Conservation (phyloP, 1,140 invertebrate genomes). For the Zeugodacus cucurbitae region DNA sequence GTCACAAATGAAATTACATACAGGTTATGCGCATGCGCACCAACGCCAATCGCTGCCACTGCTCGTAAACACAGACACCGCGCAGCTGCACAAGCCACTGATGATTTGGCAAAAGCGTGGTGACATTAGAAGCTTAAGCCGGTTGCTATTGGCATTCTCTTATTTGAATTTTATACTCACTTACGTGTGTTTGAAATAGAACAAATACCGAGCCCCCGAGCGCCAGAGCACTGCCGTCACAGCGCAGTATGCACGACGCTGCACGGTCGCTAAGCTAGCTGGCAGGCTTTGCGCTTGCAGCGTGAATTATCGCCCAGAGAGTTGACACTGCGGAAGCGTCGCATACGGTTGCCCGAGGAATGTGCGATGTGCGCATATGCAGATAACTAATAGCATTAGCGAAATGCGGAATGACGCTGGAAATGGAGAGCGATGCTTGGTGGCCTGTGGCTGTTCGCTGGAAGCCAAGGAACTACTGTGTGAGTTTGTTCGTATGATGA, state of each 20-base stretch:
- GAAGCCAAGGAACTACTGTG: constrained; percentile 1
- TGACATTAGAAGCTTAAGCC: too few species aligned
- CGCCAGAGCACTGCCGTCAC: neutral
- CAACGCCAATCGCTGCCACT: neutral
- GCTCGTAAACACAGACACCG: too few species aligned
- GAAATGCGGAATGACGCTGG: neutral
- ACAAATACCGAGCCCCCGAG: neutral
- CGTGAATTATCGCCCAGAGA: neutral
- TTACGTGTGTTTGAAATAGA: neutral
- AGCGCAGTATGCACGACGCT: neutral
- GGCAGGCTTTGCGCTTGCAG: neutral
- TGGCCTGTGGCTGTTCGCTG: too few species aligned
- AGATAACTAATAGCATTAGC: constrained; percentile 27
- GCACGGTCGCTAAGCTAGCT: too few species aligned
- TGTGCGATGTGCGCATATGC: neutral
- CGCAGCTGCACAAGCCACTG: neutral
- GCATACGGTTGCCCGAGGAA: neutral
- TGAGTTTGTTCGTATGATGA: neutral
- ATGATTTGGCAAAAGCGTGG: too few species aligned
- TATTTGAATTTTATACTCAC: too few species aligned
- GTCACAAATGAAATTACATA: neutral
- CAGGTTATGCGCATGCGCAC: constrained; percentile 24
- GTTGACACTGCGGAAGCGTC: constrained; percentile 7
- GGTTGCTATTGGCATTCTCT: too few species aligned
- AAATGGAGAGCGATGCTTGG: neutral